These are phyloP conservation scores for Rhizomys pruinosus DNA, from an alignment of 2,113 vertebrate genomes.

Conservation along the genomic window DNA sequence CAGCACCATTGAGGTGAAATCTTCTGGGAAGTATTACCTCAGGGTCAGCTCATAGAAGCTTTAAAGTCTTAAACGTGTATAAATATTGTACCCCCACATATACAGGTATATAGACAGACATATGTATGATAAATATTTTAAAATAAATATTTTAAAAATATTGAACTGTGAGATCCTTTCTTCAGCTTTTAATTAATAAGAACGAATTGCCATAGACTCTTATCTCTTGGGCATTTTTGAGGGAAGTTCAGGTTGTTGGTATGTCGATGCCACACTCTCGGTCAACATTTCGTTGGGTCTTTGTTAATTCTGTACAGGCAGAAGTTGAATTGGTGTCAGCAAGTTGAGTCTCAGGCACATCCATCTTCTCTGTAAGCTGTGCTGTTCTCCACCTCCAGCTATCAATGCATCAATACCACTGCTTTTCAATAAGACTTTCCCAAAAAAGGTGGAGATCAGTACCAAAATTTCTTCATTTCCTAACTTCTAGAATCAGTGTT, in stretches of 20 bases:
- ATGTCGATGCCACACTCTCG: neutral
- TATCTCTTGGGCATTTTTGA: neutral
- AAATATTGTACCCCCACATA: neutral
- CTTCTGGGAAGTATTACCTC: too few relatives aligned
- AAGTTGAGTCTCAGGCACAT: neutral
- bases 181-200: neutral
- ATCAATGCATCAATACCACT: neutral
- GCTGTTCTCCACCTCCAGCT: too few relatives aligned
- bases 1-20: too few relatives aligned
- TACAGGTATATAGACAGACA: neutral
- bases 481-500: neutral
- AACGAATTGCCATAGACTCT: neutral
- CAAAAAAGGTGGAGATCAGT: neutral
- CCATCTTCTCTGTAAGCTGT: constrained; percentile 46
- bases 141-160: too few relatives aligned
- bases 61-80: neutral
- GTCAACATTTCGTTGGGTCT: neutral
- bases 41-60: too few relatives aligned
- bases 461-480: neutral
- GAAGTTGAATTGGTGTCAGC: constrained; percentile 49
- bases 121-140: neutral
- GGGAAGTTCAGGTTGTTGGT: neutral
- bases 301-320: neutral
- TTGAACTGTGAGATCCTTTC: neutral
- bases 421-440: neutral